These are phyloP conservation scores for Biston stratarius DNA, from an alignment of 2,888 invertebrate species.

Conservation along the genomic window DNA sequence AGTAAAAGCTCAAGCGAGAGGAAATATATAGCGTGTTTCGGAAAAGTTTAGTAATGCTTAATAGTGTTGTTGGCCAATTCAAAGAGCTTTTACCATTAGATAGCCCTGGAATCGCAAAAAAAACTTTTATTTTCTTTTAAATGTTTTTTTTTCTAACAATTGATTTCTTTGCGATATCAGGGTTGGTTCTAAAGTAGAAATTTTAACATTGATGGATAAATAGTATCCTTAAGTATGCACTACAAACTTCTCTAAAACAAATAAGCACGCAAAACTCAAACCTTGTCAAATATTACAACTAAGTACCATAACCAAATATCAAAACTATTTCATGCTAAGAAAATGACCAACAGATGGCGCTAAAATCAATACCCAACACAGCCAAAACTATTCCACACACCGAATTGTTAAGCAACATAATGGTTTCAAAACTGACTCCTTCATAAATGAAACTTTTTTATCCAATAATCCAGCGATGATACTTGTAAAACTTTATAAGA, in stretches of 20 bases:
- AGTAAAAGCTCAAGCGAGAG: slow-evolving; percentile 9
- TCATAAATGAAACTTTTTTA: neutral
- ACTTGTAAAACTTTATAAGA: neutral
- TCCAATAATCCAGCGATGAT: neutral
- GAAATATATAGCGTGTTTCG: neutral
- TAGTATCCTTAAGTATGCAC: too few species aligned
- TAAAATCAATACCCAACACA: neutral
- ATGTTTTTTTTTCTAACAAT: too few species aligned
- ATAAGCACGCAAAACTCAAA: slow-evolving; percentile 11
- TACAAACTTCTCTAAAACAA: neutral
- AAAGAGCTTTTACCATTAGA: too few species aligned
- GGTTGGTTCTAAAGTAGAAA: too few species aligned
- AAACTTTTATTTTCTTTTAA: too few species aligned
- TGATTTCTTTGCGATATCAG: too few species aligned
- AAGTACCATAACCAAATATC: slow-evolving; percentile 6
- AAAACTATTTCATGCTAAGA: neutral
- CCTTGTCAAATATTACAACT: slow-evolving; percentile 9
- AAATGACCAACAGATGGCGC: slow-evolving; percentile 11
- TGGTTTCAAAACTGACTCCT: neutral
- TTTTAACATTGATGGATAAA: too few species aligned
- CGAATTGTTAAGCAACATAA: neutral
- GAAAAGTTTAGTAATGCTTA: too few species aligned
- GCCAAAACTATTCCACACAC: neutral
- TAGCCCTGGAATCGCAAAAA: too few species aligned
- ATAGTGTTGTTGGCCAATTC: too few species aligned